These are phyloP conservation scores for Scaptomyza cyrtandrae DNA, from an alignment of 2,888 invertebrate genomes.

Conservation along the genomic window DNA sequence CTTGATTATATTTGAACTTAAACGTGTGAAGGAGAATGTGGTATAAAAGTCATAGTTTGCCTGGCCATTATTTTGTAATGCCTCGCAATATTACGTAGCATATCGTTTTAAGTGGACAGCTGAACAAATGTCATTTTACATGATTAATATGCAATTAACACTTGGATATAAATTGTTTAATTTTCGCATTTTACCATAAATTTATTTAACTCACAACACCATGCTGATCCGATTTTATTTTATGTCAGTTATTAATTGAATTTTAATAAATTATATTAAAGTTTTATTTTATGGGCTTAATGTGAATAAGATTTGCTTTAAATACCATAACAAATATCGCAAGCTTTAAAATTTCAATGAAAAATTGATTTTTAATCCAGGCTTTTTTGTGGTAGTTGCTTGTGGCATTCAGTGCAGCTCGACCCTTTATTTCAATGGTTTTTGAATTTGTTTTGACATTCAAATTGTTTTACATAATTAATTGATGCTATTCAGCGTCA, in stretches of 20 bases:
- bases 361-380: background rate
- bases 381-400: background rate
- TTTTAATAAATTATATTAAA: background rate
- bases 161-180: constrained; percentile 7
- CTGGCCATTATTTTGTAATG: constrained; percentile 28
- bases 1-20: constrained; percentile 12
- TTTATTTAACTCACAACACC: background rate
- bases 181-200: background rate
- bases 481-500: constrained; percentile 32
- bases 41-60: background rate
- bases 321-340: no score
- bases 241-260: background rate
- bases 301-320: no score
- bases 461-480: constrained; percentile 21
- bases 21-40: background rate
- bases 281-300: no score
- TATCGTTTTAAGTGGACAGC: constrained; percentile 4
- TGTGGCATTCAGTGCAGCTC: no score
- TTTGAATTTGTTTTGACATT: background rate
- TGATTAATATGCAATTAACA: constrained; percentile 23
- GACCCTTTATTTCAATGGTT: background rate
- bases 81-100: background rate
- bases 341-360: background rate
- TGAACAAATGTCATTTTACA: background rate
- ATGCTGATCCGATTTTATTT: background rate